phyloP scores from a whole-genome alignment of 2,797 vertebrate genomes.

The Siniperca undulata region DNA sequence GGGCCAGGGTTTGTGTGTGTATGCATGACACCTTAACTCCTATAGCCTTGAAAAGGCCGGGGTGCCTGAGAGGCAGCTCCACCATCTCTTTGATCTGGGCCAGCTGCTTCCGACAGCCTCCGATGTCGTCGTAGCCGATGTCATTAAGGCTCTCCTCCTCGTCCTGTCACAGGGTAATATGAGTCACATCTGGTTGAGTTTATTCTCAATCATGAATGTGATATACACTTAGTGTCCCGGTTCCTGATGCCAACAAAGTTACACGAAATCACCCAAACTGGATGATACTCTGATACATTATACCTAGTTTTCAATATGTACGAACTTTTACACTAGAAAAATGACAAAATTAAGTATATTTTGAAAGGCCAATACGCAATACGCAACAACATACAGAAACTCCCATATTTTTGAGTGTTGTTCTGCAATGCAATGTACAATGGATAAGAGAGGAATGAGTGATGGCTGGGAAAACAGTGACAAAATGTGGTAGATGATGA shows the following conservation, averaged over 20 bases:
- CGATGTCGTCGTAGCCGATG: slow-evolving; percentile 96
- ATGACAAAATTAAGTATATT: neutral
- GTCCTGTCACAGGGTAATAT: slow-evolving; percentile 82
- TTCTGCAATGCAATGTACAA: neutral
- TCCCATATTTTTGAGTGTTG: neutral
- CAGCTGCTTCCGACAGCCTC: slow-evolving; percentile 94
- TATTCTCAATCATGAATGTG: neutral
- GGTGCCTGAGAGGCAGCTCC: slow-evolving; percentile 95
- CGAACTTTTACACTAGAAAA: neutral
- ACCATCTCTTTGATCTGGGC: slow-evolving; percentile 99
- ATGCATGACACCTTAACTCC: slow-evolving; percentile 90
- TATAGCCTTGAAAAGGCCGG: slow-evolving; percentile 96
- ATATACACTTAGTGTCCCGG: neutral
- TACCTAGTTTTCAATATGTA: neutral
- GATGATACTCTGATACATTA: neutral
- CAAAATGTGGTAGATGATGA: neutral
- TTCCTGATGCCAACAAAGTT: neutral
- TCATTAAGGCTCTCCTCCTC: slow-evolving; percentile 96
- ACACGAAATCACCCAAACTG: neutral
- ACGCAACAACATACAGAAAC: neutral
- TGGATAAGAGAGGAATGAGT: neutral
- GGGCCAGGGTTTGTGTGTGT: neutral
- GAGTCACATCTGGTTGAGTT: neutral
- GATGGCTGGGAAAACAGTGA: neutral
- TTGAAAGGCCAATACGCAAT: no score